phyloP scores from a whole-genome alignment of 1,140 invertebrate species.

The Homarus americanus region DNA sequence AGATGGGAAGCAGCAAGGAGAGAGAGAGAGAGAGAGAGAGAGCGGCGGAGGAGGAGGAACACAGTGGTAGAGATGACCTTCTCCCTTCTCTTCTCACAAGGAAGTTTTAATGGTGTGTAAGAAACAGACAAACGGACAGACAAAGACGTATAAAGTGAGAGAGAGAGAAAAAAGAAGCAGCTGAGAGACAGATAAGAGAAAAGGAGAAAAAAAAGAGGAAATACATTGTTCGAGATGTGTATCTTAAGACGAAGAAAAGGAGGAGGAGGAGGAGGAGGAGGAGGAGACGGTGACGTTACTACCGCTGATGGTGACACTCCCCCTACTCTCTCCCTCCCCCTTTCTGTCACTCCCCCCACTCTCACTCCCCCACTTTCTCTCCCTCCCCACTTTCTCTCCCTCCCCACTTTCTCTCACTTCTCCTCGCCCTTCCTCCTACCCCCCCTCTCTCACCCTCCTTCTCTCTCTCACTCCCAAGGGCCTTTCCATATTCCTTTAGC shows the following conservation, averaged over 20 bases:
- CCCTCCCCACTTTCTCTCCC: neutral
- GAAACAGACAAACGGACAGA: neutral
- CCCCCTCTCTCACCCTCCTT: neutral
- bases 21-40: too few relatives aligned
- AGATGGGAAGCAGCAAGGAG: too few relatives aligned
- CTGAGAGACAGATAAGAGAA: too few relatives aligned
- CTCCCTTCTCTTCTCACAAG: neutral
- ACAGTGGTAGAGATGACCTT: too few relatives aligned
- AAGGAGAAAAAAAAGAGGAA: too few relatives aligned
- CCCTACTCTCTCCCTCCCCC: neutral
- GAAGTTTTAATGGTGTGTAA: neutral
- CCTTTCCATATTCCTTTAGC: conserved; percentile 47
- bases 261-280: too few relatives aligned
- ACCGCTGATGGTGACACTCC: neutral
- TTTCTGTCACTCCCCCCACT: neutral
- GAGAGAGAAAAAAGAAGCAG: too few relatives aligned
- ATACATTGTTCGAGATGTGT: too few relatives aligned
- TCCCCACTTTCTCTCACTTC: neutral
- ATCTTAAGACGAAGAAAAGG: too few relatives aligned
- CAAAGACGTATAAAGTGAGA: too few relatives aligned
- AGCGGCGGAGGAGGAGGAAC: too few relatives aligned
- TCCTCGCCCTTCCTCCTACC: neutral
- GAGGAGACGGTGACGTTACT: too few relatives aligned
- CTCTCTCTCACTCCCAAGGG: neutral
- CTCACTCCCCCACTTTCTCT: neutral